A percentile compares a stretch with the other conserved stretches of the same genome.
phyloP scores from a whole-genome alignment of 2,113 vertebrate species.

The Chaetura pelagica region DNA sequence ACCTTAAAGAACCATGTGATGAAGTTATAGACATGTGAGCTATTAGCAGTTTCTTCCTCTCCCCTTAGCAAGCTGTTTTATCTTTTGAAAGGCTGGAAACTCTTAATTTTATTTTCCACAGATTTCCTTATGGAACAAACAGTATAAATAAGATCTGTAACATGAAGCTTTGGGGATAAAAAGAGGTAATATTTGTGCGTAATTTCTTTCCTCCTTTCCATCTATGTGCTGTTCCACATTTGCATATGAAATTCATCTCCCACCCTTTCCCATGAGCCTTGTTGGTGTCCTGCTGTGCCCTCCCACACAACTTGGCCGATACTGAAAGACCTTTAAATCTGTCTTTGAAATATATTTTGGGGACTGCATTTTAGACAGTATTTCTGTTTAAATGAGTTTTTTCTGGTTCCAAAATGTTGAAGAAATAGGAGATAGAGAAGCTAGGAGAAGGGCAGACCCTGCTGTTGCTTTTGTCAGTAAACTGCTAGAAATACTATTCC shows the following conservation, averaged over 20 bases:
- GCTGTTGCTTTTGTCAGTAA: neutral
- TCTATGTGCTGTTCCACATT: neutral
- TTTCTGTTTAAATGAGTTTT: neutral
- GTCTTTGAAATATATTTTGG: neutral
- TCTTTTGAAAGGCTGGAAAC: neutral
- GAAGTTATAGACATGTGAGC: neutral
- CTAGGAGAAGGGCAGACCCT: neutral
- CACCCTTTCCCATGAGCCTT: conserved; percentile 11
- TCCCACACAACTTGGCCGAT: conserved; percentile 13
- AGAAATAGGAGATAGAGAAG: neutral
- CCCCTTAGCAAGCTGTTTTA: neutral
- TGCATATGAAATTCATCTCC: conserved; percentile 2
- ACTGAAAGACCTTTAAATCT: conserved; percentile 5
- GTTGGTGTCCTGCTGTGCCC: neutral
- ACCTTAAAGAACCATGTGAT: neutral
- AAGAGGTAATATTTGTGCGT: neutral
- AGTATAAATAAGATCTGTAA: conserved; percentile 2
- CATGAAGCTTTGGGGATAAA: neutral
- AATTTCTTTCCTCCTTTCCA: neutral
- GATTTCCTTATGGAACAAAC: neutral
- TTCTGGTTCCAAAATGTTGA: neutral
- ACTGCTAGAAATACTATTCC: neutral
- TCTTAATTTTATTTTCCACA: neutral
- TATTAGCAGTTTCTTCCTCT: neutral
- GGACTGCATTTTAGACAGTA: neutral